Conservation (phyloP, 2,113 vertebrate species). For the Thamnaconus septentrionalis region DNA sequence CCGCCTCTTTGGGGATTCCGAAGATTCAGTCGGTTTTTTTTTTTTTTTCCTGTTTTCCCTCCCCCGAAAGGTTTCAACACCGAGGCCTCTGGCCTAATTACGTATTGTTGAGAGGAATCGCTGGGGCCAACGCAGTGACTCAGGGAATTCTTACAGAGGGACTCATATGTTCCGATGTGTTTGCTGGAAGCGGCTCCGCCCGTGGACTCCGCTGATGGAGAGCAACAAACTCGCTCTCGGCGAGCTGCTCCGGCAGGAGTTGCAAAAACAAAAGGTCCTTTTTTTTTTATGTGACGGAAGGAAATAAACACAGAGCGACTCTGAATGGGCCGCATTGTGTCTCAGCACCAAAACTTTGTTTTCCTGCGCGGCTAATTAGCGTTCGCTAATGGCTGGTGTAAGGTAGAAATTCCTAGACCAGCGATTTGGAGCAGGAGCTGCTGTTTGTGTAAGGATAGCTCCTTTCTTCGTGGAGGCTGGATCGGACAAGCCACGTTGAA, state of each 20-base stretch:
- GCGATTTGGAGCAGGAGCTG: too few species aligned
- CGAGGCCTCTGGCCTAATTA: constrained; percentile 26
- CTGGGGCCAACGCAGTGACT: constrained; percentile 39
- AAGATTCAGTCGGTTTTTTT: too few species aligned
- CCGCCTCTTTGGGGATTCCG: too few species aligned
- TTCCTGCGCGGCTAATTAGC: too few species aligned
- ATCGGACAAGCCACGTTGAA: too few species aligned
- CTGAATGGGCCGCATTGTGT: neutral
- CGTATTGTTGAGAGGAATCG: constrained; percentile 16
- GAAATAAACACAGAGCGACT: neutral
- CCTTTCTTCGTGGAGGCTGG: too few species aligned
- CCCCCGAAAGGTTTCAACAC: constrained; percentile 3
- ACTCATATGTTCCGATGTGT: constrained; percentile 44
- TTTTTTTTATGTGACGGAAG: neutral
- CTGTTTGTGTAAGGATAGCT: too few species aligned
- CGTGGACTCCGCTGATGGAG: constrained; percentile 38
- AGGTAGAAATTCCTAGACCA: too few species aligned
- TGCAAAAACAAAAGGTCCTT: neutral
- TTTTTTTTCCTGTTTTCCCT: too few species aligned
- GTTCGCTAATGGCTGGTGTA: too few species aligned
- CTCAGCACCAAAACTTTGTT: too few species aligned
- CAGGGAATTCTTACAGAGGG: constrained; percentile 42
- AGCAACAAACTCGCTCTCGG: constrained; percentile 40
- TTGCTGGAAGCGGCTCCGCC: constrained; percentile 33
- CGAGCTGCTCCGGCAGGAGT: constrained; percentile 13